These are phyloP conservation scores for Chymomyza amoena DNA, from an alignment of 2,888 invertebrate genomes.

Conservation along the genomic window DNA sequence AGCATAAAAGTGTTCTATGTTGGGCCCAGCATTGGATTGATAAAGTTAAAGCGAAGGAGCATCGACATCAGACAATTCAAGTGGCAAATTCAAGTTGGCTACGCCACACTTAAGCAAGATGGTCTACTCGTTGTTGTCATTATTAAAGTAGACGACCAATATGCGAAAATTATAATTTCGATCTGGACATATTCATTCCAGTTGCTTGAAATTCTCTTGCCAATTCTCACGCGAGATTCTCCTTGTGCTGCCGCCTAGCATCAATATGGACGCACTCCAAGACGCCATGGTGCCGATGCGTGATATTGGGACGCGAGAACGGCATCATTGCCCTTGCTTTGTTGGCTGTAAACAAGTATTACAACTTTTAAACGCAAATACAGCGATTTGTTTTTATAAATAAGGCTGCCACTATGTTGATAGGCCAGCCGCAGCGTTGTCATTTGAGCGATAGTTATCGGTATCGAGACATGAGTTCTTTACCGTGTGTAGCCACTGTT, in stretches of 20 bases:
- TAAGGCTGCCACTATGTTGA: background rate
- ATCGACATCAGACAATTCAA: constrained; percentile 83
- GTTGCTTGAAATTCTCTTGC: constrained; percentile 82
- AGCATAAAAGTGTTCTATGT: constrained; percentile 84
- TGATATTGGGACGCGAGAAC: constrained; percentile 92
- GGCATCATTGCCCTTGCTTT: too few species aligned
- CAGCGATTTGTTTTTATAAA: background rate
- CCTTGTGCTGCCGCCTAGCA: constrained; percentile 73
- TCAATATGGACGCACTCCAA: constrained; percentile 91
- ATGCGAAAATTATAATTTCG: constrained; percentile 86
- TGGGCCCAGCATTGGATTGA: constrained; percentile 32
- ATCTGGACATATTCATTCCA: constrained; percentile 73
- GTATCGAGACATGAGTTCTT: too few species aligned
- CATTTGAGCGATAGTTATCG: too few species aligned
- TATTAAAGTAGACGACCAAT: constrained; percentile 95
- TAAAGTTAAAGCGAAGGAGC: too few species aligned
- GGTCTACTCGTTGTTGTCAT: constrained; percentile 90
- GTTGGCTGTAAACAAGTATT: constrained; percentile 79
- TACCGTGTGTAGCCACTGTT: too few species aligned
- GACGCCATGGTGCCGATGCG: constrained; percentile 94
- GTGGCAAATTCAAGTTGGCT: constrained; percentile 80
- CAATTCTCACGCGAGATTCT: constrained; percentile 81
- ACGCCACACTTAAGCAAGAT: constrained; percentile 80
- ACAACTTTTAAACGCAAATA: background rate
- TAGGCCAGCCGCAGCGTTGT: background rate